Evolutionary conservation across 2,888 invertebrate species (phyloP).

Genomic region (Agriopis marginaria): DNA sequence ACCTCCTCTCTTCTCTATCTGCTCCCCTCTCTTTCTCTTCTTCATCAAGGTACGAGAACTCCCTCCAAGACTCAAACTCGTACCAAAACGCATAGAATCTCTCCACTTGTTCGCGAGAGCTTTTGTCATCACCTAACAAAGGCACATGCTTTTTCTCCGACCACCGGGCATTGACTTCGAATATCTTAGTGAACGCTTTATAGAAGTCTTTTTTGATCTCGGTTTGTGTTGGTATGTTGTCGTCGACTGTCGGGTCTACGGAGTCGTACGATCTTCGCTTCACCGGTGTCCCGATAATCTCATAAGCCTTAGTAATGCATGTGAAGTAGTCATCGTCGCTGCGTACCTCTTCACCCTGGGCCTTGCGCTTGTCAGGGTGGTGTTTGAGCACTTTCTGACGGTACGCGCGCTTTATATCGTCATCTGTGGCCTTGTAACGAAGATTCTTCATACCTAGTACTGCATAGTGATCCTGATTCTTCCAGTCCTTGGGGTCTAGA

Average conservation of each 20-base stretch:
- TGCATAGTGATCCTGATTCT: constrained; percentile 98
- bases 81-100: constrained; percentile 99
- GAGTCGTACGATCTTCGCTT: constrained; percentile 98
- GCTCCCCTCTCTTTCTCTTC: constrained; percentile 99
- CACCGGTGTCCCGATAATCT: constrained; percentile 92
- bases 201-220: constrained; percentile 93
- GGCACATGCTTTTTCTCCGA: constrained; percentile 96
- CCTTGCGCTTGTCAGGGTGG: constrained; percentile 99
- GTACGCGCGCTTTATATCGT: constrained; percentile 97
- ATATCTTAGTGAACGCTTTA: constrained; percentile 88
- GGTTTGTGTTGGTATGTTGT: constrained; percentile 91
- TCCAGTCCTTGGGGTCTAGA: constrained; percentile 98
- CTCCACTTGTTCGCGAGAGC: constrained; percentile 94
- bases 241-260: constrained; percentile 97
- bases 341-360: constrained; percentile 94
- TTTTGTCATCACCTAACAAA: constrained; percentile 91
- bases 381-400: constrained; percentile 92
- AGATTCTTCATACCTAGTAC: constrained; percentile 95
- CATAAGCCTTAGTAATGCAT: constrained; percentile 99
- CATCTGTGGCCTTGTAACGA: constrained; percentile 94
- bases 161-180: constrained; percentile 95
- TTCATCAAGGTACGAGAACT: constrained; percentile 99
- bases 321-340: constrained; percentile 99
- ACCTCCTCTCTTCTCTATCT: constrained; percentile 95
- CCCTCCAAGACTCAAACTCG: constrained; percentile 99